A percentile compares a stretch with the other conserved stretches of the same genome.
phyloP scores from a whole-genome alignment of 2,888 invertebrate genomes.

The Melinopterus prodromus region DNA sequence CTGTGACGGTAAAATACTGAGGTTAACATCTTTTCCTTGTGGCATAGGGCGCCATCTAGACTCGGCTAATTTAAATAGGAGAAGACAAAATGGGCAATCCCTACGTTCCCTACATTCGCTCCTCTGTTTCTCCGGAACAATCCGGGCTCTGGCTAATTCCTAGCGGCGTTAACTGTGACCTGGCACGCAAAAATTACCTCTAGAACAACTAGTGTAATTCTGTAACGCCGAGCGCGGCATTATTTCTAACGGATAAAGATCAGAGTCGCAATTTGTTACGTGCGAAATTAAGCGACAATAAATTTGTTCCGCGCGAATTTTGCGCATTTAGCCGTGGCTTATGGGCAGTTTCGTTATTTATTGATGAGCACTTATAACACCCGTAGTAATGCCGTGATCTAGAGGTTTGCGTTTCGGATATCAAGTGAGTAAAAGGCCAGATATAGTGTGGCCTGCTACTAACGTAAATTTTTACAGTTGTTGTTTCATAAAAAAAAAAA shows the following conservation, averaged over 20 bases:
- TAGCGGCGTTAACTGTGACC: neutral
- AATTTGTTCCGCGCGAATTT: neutral
- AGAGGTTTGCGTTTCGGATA: neutral
- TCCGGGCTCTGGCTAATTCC: neutral
- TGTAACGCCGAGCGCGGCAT: neutral
- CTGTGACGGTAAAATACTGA: too few relatives aligned
- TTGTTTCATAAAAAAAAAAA: too few relatives aligned
- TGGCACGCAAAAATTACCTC: neutral
- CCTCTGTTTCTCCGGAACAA: neutral
- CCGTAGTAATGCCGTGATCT: neutral
- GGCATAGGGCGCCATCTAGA: neutral
- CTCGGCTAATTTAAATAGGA: neutral
- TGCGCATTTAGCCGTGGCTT: neutral
- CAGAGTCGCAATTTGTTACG: neutral
- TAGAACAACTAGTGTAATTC: neutral
- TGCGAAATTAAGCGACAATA: neutral
- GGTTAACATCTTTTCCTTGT: neutral
- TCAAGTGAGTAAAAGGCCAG: too few relatives aligned
- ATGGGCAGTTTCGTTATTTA: neutral
- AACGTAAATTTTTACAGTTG: too few relatives aligned
- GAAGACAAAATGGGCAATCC: neutral
- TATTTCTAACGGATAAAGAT: neutral
- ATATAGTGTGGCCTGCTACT: too few relatives aligned
- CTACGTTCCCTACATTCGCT: neutral
- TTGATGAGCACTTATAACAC: neutral